Evolutionary conservation across 2,888 invertebrate species (phyloP).

Genomic region (Hypercompe scribonia): DNA sequence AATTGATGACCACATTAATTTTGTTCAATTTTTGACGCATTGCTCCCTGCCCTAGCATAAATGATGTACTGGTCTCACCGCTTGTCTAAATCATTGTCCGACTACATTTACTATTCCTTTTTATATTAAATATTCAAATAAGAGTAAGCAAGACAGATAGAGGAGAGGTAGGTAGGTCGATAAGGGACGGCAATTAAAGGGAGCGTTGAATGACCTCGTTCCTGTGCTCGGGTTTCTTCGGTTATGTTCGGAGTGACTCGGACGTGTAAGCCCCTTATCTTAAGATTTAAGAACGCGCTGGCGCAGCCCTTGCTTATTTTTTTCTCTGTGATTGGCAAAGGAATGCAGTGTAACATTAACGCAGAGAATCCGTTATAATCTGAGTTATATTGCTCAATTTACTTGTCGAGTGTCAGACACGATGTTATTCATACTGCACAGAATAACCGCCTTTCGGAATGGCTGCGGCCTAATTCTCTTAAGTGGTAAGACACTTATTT

Average conservation of each 20-base stretch:
- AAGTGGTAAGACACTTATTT: slow-evolving; percentile 44
- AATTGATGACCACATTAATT: slow-evolving; percentile 75
- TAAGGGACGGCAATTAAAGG: slow-evolving; percentile 77
- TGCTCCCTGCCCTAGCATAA: slow-evolving; percentile 58
- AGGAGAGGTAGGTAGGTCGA: slow-evolving; percentile 58
- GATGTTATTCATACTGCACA: slow-evolving; percentile 50
- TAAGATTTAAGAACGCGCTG: slow-evolving; percentile 72
- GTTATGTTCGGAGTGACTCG: slow-evolving; percentile 67
- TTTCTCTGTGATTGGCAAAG: slow-evolving; percentile 47
- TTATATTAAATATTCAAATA: slow-evolving; percentile 73
- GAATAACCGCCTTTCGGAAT: slow-evolving; percentile 41
- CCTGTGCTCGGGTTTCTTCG: slow-evolving; percentile 74
- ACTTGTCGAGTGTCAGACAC: slow-evolving; percentile 30
- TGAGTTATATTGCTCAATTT: slow-evolving; percentile 58
- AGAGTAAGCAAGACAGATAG: slow-evolving; percentile 63
- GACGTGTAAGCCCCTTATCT: slow-evolving; percentile 71
- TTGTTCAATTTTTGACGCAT: slow-evolving; percentile 74
- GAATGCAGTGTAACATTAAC: slow-evolving; percentile 52
- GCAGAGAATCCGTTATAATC: slow-evolving; percentile 48
- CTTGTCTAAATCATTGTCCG: slow-evolving; percentile 75
- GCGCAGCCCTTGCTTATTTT: slow-evolving; percentile 70
- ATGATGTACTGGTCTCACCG: slow-evolving; percentile 63
- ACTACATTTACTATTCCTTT: slow-evolving; percentile 67
- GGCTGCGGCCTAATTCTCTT: slow-evolving; percentile 45
- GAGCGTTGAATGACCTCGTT: slow-evolving; percentile 70